These are phyloP conservation scores for Tetramorium bicarinatum DNA, from an alignment of 2,888 invertebrate genomes.

Conservation along the genomic window DNA sequence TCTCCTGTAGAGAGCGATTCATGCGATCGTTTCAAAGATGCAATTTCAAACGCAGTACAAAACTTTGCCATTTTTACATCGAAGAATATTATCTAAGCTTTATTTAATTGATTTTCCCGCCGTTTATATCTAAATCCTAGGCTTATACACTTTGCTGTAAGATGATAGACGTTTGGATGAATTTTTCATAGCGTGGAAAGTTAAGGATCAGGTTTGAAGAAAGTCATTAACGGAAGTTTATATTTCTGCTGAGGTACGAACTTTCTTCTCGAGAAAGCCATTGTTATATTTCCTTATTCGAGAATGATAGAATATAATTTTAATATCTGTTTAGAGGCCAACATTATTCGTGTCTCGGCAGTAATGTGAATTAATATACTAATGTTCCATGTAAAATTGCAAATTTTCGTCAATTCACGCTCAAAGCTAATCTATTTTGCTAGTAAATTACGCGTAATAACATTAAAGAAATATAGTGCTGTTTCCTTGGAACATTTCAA, in stretches of 20 bases:
- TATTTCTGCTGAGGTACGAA: background rate
- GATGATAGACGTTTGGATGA: background rate
- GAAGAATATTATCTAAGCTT: background rate
- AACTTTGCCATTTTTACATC: background rate
- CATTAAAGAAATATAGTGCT: background rate
- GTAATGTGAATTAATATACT: background rate
- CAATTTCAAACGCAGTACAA: background rate
- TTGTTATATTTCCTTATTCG: background rate
- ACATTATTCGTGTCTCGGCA: background rate
- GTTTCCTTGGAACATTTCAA: slow-evolving; percentile 34
- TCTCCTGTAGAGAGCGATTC: background rate
- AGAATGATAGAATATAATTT: background rate
- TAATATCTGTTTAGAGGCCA: background rate
- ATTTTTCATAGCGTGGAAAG: slow-evolving; percentile 18
- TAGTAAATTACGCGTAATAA: slow-evolving; percentile 1
- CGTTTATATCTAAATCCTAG: background rate
- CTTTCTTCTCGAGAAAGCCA: slow-evolving; percentile 39
- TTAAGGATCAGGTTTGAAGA: slow-evolving; percentile 10
- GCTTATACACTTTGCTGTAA: background rate
- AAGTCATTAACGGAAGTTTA: slow-evolving; percentile 35
- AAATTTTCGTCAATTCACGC: slow-evolving; percentile 17
- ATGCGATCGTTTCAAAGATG: background rate
- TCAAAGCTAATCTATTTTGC: background rate
- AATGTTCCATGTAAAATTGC: background rate
- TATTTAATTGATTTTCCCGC: background rate